Conservation (phyloP, 2,113 vertebrate genomes). For the Nannobrachium achirus region DNA sequence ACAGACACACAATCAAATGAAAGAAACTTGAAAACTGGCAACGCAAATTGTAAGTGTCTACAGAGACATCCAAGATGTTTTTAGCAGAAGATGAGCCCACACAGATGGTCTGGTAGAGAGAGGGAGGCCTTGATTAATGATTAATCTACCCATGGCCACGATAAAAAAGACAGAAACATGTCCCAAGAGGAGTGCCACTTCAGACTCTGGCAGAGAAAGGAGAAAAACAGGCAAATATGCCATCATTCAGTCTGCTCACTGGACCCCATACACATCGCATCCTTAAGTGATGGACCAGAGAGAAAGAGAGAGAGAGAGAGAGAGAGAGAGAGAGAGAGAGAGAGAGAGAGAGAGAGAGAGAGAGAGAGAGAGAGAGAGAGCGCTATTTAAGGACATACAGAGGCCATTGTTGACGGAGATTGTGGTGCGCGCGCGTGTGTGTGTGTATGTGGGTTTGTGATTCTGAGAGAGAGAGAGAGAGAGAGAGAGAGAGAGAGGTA, state of each 20-base stretch:
- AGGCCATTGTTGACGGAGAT: slow-evolving; percentile 26
- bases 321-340: slow-evolving; percentile 59
- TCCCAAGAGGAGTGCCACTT: slow-evolving; percentile 41
- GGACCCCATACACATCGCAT: slow-evolving; percentile 63
- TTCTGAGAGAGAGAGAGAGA: neutral
- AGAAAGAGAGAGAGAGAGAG: slow-evolving; percentile 62
- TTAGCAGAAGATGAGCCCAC: slow-evolving; percentile 35
- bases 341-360: slow-evolving; percentile 62
- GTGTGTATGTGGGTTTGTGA: neutral
- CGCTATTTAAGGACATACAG: slow-evolving; percentile 54
- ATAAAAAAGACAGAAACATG: slow-evolving; percentile 45
- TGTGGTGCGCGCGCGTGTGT: neutral
- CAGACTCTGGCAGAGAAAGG: slow-evolving; percentile 38
- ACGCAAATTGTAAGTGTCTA: slow-evolving; percentile 1
- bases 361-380: slow-evolving; percentile 58
- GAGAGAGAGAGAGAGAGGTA: slow-evolving; percentile 1
- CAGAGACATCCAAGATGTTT: slow-evolving; percentile 20
- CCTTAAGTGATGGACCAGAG: slow-evolving; percentile 59
- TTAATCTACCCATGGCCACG: slow-evolving; percentile 57
- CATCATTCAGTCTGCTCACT: slow-evolving; percentile 60
- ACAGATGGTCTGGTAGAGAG: slow-evolving; percentile 52
- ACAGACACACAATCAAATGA: neutral
- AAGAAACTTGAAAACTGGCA: neutral
- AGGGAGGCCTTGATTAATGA: slow-evolving; percentile 59
- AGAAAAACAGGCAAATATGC: slow-evolving; percentile 33